These are phyloP conservation scores for Cossypha heuglini DNA, from an alignment of 2,797 vertebrate genomes.

Conservation along the genomic window DNA sequence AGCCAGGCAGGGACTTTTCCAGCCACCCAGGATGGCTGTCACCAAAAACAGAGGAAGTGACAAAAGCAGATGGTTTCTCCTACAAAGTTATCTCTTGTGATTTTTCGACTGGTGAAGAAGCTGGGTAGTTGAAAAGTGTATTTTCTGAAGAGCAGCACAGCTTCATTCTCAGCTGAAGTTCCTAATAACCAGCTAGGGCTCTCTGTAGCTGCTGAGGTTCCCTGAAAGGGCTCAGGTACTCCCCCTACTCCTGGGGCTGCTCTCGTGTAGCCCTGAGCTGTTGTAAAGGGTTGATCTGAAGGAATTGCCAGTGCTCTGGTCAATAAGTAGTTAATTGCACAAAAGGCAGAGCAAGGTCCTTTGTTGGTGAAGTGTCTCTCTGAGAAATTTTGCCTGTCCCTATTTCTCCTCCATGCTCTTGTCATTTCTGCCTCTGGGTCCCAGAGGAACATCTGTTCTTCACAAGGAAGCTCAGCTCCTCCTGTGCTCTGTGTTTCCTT, in stretches of 20 bases:
- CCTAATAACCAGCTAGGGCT: background rate
- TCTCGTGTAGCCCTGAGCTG: fast-evolving
- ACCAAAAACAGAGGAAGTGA: background rate
- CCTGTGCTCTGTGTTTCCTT: background rate
- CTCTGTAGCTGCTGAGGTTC: background rate
- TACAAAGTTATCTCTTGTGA: background rate
- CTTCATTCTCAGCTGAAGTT: background rate
- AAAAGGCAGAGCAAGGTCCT: background rate
- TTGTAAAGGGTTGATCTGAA: background rate
- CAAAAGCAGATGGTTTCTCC: background rate
- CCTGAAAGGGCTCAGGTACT: background rate
- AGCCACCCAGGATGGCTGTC: background rate
- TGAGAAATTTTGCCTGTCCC: background rate
- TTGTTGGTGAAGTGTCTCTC: background rate
- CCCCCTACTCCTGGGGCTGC: background rate
- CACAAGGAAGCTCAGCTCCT: background rate
- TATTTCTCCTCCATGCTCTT: background rate
- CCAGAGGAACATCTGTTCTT: background rate
- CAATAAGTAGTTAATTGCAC: background rate
- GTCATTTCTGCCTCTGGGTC: background rate
- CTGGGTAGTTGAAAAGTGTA: background rate
- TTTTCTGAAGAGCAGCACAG: background rate
- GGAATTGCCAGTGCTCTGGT: background rate
- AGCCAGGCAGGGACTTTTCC: background rate
- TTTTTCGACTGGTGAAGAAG: background rate